Evolutionary conservation across 2,888 invertebrate genomes (phyloP), one percentile per base, ranked within the genome.

Genomic region (Agonopterix subpropinquella): DNA sequence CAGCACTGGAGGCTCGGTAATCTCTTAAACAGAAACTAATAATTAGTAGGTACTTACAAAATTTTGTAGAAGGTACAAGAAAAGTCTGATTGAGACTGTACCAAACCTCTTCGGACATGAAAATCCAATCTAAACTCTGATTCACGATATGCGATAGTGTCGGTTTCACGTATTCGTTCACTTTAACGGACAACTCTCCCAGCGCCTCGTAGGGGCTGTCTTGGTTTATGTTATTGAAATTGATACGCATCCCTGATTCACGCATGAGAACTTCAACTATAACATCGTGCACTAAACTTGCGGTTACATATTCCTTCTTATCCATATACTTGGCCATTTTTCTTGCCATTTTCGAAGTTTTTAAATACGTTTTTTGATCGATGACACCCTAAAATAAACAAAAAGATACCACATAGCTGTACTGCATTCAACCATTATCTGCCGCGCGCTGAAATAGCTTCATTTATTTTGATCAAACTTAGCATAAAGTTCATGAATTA

Each of bases 141-240:
- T 84, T 79, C 1, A 87, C 84, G 41, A 65, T 59, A n/a, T 55
- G 53, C 7, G 54, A 47, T 2, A 87, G 54, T 9, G 72, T 75
- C 1, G 85, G 86, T 45, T 86, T 87, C 2, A 87, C 78, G 41
- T 71, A 80, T 46, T 50, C 55, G 53, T 87, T 87, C 1, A 87
- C 61, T 54, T 73, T 77, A 0, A 18, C 44, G 10, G 63, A 57
- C 36, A 87, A 57, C 10, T 58, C 55, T 8, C 68, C 67, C 15
- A 85, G 59, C 0, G 68, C 75, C 5, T 61, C 62, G 43, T 80
- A 74, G 1, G 81, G 77, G 44, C 68, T 75, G 0, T 55, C 56
- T 49, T 73, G 70, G 53, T 81, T 80, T 0, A 81, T 70, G 50
- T 85, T 86, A 51, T 86, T 81, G 47, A 80, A 84, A 54, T 84